Base-by-base conservation (phyloP, 2,113 vertebrate genomes). In the Sinocyclocheilus maitianheensis region DNA sequence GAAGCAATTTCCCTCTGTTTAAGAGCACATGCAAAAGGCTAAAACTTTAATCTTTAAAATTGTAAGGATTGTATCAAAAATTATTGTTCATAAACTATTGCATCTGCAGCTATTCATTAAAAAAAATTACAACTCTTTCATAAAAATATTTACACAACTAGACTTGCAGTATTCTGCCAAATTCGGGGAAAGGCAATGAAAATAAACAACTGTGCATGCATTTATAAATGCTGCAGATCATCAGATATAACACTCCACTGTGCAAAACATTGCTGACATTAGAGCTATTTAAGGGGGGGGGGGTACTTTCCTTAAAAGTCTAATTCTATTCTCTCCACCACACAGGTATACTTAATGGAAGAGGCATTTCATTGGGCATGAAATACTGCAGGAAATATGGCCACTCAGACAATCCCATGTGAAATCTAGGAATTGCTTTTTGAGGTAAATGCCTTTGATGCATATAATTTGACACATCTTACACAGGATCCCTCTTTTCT, bases 401-500 rank as follows among this genome's bases (percentile, higher is more conserved):
- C 16, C 46, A 51, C 34, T 72, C 65, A 20, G 46, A 22, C 48
- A 53, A 53, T 83, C 71, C 71, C 72, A 77, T 69, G 22, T 82
- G 34, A 43, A 60, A 84, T 40, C 26, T 14, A 67, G 22, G 30
- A 77, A 83, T 83, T 67, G 43, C 40, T 22, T 53, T 83, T 81
- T 75, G 20, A 63, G 53, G 55, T 81, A 53, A 51, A 55, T 51
- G 69, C 26, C 40, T 48, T 74, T 81, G 18, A 75, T 86, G 65
- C 24, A 48, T 76, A 37, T 86, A 86, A 86, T 83, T 16, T 82
- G 72, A 76, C 74, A 81, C 43, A 76, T 86, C 53, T 26, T 88
- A 71, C 37, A 86, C 22, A 84, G 65, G 26, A 69, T 78, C 14
- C 46, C 80, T 84, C 34, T 88, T 83, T 87, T 78, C 69, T 62